Conservation (phyloP, 2,888 invertebrate species). For the Epicampocera succincta region DNA sequence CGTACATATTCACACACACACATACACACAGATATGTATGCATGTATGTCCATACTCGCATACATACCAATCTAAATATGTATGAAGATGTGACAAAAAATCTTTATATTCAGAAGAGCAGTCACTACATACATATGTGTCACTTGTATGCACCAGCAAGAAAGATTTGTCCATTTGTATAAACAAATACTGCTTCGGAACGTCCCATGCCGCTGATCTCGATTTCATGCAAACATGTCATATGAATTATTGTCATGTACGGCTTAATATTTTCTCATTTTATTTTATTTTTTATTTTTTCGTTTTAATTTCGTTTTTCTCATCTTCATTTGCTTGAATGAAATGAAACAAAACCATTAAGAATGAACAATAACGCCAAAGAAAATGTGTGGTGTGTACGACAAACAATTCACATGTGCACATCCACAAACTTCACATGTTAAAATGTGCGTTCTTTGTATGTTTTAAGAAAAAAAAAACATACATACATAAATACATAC, state of each 20-base stretch:
- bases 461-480: slow-evolving; percentile 10
- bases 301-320: neutral
- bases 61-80: no score
- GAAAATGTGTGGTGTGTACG: slow-evolving; percentile 45
- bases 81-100: slow-evolving; percentile 44
- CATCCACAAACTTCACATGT: slow-evolving; percentile 29
- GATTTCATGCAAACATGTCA: slow-evolving; percentile 69
- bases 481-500: no score
- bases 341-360: slow-evolving; percentile 58
- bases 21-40: no score
- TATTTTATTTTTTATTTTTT: no score
- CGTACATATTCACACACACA: slow-evolving; percentile 60
- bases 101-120: slow-evolving; percentile 49
- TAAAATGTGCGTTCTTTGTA: slow-evolving; percentile 33
- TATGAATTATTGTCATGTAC: slow-evolving; percentile 70
- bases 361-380: slow-evolving; percentile 38
- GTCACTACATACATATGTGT: slow-evolving; percentile 17
- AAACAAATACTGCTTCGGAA: slow-evolving; percentile 32
- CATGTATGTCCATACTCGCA: no score
- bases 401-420: slow-evolving; percentile 21
- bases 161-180: slow-evolving; percentile 50
- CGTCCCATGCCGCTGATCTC: slow-evolving; percentile 47
- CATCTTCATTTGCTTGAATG: slow-evolving; percentile 45
- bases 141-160: slow-evolving; percentile 14
- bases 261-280: slow-evolving; percentile 67